Conservation (phyloP, 1,140 invertebrate genomes). For the Drosophila simulans region DNA sequence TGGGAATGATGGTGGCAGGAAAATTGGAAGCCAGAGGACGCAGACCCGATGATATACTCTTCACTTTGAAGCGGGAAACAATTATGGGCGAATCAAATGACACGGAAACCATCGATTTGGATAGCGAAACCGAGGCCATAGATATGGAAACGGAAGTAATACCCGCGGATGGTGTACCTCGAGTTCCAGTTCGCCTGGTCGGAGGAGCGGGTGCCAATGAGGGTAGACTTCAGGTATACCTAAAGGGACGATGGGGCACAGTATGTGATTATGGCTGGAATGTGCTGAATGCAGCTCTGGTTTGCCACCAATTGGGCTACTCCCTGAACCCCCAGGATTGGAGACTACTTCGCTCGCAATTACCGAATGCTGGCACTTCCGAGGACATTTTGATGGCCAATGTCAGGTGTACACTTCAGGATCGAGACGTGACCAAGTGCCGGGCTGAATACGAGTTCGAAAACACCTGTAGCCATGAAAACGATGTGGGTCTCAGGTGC, state of each 20-base stretch:
- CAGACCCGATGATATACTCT: slow-evolving; percentile 90
- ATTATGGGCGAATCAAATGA: slow-evolving; percentile 86
- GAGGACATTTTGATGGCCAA: slow-evolving; percentile 93
- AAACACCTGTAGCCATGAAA: slow-evolving; percentile 94
- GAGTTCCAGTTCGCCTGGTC: slow-evolving; percentile 90
- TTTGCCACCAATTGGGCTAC: slow-evolving; percentile 97
- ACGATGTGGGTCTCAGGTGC: slow-evolving; percentile 95
- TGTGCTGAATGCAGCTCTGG: slow-evolving; percentile 94
- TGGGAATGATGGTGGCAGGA: slow-evolving; percentile 98
- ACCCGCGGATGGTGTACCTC: slow-evolving; percentile 86
- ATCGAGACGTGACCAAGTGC: slow-evolving; percentile 96
- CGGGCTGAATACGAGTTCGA: slow-evolving; percentile 93
- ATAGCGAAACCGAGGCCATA: slow-evolving; percentile 79
- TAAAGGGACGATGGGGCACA: slow-evolving; percentile 96
- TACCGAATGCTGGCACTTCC: slow-evolving; percentile 90
- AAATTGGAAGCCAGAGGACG: slow-evolving; percentile 93
- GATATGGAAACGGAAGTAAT: slow-evolving; percentile 86
- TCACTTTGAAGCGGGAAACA: slow-evolving; percentile 91
- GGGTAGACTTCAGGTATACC: slow-evolving; percentile 91
- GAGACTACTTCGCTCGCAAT: slow-evolving; percentile 91
- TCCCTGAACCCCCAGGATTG: slow-evolving; percentile 97
- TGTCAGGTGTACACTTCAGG: slow-evolving; percentile 95
- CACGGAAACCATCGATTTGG: slow-evolving; percentile 84
- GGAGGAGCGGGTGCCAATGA: slow-evolving; percentile 91
- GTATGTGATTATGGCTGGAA: slow-evolving; percentile 99